A percentile compares a stretch with the other conserved stretches of the same genome.
These are phyloP conservation scores for Lerista edwardsae DNA, from an alignment of 2,797 vertebrate genomes.

Conservation along the genomic window DNA sequence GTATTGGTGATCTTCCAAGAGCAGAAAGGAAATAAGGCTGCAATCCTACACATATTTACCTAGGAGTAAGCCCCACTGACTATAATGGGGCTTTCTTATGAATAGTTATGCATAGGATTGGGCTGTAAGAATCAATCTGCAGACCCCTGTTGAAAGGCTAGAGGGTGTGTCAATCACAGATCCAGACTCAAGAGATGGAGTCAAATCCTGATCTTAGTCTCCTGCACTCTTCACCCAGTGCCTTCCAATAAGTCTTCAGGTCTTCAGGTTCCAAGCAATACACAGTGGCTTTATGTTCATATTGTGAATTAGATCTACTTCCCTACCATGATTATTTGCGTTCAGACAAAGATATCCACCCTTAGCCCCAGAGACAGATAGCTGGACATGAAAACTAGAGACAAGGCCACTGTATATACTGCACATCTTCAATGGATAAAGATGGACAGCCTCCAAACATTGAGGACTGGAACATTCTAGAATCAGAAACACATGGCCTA, in stretches of 20 bases:
- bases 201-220: background rate
- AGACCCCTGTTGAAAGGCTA: background rate
- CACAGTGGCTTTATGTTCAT: background rate
- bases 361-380: background rate
- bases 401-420: background rate
- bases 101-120: too few relatives aligned
- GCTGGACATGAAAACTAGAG: background rate
- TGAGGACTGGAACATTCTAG: background rate
- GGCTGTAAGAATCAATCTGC: background rate
- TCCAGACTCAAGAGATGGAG: background rate
- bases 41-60: too few relatives aligned
- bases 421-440: background rate
- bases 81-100: too few relatives aligned
- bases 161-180: background rate
- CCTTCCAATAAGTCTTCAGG: background rate
- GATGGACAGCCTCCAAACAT: background rate
- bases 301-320: background rate
- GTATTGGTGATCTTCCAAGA: background rate
- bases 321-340: background rate
- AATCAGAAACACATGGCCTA: background rate
- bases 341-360: background rate
- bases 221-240: background rate
- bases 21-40: background rate
- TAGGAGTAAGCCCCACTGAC: too few relatives aligned
- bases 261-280: background rate